Percentiles rank a stretch among this genome's conserved stretches.
Conservation (phyloP, 2,888 invertebrate species). For the Ecliptopera silaceata region DNA sequence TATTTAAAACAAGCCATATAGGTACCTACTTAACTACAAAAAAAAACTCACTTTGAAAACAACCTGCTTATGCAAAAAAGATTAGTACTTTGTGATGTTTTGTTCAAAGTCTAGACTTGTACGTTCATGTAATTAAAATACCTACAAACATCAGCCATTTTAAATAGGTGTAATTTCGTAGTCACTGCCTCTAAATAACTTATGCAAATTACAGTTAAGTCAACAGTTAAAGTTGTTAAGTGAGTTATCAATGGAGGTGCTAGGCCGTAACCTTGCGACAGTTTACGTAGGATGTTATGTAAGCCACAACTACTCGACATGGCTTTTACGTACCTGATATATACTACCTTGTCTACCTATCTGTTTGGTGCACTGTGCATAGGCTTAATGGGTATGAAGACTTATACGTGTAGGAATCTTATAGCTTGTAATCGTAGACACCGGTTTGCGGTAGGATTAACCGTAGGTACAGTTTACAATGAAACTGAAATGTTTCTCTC, state of each 20-base stretch:
- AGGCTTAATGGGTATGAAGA: conserved; percentile 20
- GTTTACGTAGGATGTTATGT: conserved; percentile 30
- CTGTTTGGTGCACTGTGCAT: not conserved
- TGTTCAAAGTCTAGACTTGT: not conserved
- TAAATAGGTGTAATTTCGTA: not conserved
- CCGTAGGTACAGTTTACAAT: not conserved
- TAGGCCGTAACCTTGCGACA: conserved; percentile 19
- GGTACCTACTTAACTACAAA: no score
- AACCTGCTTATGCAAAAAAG: not conserved
- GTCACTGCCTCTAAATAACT: not conserved
- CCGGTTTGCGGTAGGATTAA: conserved; percentile 17
- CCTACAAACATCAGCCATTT: not conserved
- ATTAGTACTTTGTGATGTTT: not conserved
- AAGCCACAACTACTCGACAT: conserved; percentile 28
- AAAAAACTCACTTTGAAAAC: not conserved
- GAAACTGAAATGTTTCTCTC: not conserved
- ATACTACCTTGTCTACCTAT: conserved; percentile 12
- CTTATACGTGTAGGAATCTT: conserved; percentile 30
- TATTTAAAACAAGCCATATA: no score
- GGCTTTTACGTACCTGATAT: conserved; percentile 13
- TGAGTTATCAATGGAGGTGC: conserved; percentile 16
- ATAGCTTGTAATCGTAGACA: conserved; percentile 26
- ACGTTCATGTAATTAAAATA: not conserved
- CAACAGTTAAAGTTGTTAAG: not conserved
- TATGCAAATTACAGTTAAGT: not conserved